A percentile compares a stretch with the other conserved stretches of the same genome.
phyloP scores from a whole-genome alignment of 2,113 vertebrate species.

The Acrocephalus arundinaceus region DNA sequence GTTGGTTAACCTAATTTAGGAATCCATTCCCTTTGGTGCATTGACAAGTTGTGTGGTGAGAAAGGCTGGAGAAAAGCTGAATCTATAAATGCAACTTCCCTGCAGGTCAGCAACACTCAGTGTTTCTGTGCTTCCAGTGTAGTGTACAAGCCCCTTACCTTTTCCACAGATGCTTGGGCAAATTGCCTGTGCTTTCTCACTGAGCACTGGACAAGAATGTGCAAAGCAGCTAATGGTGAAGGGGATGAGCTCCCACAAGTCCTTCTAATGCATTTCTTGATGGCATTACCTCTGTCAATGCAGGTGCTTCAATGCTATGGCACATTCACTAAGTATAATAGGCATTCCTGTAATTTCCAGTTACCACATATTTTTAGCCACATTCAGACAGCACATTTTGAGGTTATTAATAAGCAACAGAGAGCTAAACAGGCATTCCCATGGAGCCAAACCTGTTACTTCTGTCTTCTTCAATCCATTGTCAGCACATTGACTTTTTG shows the following conservation, averaged over 20 bases:
- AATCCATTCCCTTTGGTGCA: not conserved
- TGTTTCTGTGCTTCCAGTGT: not conserved
- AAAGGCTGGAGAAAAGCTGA: not conserved
- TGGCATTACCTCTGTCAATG: not conserved
- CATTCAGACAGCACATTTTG: not conserved
- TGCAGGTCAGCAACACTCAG: not conserved
- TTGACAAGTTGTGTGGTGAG: not conserved
- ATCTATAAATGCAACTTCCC: not conserved
- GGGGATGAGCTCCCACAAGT: not conserved
- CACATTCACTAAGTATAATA: not conserved
- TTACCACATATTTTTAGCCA: not conserved
- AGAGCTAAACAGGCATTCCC: not conserved
- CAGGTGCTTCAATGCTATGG: not conserved
- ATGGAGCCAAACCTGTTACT: not conserved
- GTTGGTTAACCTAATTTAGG: not conserved
- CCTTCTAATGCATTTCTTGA: not conserved
- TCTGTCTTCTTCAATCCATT: constrained; percentile 11
- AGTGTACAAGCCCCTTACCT: not conserved
- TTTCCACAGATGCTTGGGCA: not conserved
- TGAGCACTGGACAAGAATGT: not conserved
- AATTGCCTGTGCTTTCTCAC: not conserved
- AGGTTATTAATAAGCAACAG: constrained; percentile 2
- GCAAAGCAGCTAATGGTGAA: not conserved
- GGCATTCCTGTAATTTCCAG: not conserved
- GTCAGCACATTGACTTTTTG: constrained; percentile 8